Evolutionary conservation across 2,888 invertebrate species (phyloP).

Genomic region (Muscina levida): DNA sequence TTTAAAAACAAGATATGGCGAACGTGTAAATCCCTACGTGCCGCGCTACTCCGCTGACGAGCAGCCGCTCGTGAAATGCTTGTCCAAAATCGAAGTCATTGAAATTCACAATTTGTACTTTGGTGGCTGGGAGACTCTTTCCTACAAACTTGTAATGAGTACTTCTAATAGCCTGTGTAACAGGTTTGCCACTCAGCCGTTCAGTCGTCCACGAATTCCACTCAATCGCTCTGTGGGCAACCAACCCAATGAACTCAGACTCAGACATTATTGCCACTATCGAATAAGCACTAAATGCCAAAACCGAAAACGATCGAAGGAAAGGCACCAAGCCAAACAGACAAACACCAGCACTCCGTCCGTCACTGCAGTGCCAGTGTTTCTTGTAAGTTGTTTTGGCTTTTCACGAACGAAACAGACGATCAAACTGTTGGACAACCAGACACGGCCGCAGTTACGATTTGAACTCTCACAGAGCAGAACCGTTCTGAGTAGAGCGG

Average conservation of each 20-base stretch:
- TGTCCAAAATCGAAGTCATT: conserved; percentile 13
- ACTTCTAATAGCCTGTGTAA: conserved; percentile 71
- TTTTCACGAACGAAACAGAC: too few species aligned
- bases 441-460: conserved; percentile 72
- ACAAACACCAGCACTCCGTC: conserved; percentile 43
- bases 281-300: conserved; percentile 55
- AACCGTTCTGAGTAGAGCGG: conserved; percentile 72
- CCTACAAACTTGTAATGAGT: conserved; percentile 62
- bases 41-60: too few species aligned
- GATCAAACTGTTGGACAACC: conserved; percentile 57
- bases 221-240: conserved; percentile 41
- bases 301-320: conserved; percentile 69
- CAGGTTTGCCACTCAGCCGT: conserved; percentile 46
- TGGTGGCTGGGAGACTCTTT: background rate
- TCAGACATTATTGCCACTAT: conserved; percentile 60
- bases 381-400: conserved; percentile 40
- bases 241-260: conserved; percentile 57
- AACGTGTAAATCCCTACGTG: background rate
- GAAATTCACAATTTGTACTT: conserved; percentile 9
- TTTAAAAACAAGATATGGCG: conserved; percentile 47
- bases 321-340: conserved; percentile 47
- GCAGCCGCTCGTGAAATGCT: background rate
- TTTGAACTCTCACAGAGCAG: conserved; percentile 76
- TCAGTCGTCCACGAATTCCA: conserved; percentile 25
- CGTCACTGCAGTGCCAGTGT: conserved; percentile 25